phyloP scores from a whole-genome alignment of 2,113 vertebrate species.

The Motacilla tschutschensis region DNA sequence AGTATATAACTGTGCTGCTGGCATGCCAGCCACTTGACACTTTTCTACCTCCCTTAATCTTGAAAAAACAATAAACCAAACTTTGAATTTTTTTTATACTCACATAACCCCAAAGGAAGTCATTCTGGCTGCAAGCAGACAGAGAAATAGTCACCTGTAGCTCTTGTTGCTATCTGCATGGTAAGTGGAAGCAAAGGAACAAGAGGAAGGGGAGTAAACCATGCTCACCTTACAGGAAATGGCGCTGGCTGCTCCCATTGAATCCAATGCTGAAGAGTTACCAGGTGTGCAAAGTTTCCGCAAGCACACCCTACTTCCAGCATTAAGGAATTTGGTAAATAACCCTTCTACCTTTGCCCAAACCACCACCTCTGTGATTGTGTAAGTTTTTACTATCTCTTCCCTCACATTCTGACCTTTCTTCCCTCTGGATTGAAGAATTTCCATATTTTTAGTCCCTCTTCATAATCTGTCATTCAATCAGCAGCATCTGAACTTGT shows the following conservation, averaged over 20 bases:
- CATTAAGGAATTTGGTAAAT: neutral
- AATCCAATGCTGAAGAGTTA: neutral
- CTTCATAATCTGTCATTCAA: neutral
- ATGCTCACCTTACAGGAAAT: neutral
- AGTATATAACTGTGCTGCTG: neutral
- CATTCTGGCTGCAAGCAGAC: neutral
- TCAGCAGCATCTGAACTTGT: neutral
- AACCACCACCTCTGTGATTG: neutral
- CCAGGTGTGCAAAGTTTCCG: neutral
- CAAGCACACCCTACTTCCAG: neutral
- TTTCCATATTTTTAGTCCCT: neutral
- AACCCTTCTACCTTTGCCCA: neutral
- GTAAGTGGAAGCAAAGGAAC: neutral
- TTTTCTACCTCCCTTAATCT: neutral
- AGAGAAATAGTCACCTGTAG: neutral
- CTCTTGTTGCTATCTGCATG: neutral
- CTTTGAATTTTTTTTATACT: neutral
- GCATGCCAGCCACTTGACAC: neutral
- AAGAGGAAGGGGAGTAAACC: neutral
- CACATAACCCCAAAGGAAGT: neutral
- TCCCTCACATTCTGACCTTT: neutral
- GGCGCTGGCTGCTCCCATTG: neutral
- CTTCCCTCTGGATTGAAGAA: neutral
- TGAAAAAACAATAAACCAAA: neutral
- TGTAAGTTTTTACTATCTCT: neutral